Conservation (phyloP, 2,113 vertebrate species). For the Seriola dumerili region DNA sequence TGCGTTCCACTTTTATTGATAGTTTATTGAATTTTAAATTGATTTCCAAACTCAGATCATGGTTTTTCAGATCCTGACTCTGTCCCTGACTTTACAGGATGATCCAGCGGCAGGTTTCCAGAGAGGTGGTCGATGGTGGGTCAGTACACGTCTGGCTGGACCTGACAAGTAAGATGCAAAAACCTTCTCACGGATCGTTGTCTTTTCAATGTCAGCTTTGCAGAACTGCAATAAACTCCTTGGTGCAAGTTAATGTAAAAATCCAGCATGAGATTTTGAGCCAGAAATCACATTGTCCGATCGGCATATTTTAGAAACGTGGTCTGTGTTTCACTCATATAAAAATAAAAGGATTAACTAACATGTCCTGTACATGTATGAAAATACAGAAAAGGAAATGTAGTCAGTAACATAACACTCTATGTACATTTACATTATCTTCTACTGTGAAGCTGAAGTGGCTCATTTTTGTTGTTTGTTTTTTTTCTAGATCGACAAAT, state of each 20-base stretch:
- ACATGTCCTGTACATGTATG: no score
- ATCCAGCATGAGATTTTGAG: background rate
- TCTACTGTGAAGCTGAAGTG: background rate
- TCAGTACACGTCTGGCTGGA: slow-evolving; percentile 87
- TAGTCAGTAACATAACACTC: background rate
- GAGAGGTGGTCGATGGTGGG: slow-evolving; percentile 81
- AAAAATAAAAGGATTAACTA: no score
- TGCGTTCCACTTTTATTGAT: background rate
- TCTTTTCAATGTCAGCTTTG: no score
- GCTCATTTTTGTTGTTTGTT: background rate
- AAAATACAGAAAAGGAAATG: background rate
- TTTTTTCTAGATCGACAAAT: slow-evolving; percentile 82
- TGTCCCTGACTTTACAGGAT: slow-evolving; percentile 67
- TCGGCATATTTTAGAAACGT: background rate
- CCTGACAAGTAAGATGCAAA: slow-evolving; percentile 80
- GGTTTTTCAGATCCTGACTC: background rate
- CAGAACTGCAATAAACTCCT: no score
- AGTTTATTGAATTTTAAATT: background rate
- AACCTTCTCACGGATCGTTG: background rate
- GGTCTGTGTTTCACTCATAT: background rate
- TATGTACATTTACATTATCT: background rate
- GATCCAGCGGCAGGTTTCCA: slow-evolving; percentile 74
- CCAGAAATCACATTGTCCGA: background rate
- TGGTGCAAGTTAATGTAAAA: background rate
- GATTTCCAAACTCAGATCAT: no score